These are phyloP conservation scores for Myrmophylax atrothorax DNA, from an alignment of 2,113 vertebrate species.

Conservation along the genomic window DNA sequence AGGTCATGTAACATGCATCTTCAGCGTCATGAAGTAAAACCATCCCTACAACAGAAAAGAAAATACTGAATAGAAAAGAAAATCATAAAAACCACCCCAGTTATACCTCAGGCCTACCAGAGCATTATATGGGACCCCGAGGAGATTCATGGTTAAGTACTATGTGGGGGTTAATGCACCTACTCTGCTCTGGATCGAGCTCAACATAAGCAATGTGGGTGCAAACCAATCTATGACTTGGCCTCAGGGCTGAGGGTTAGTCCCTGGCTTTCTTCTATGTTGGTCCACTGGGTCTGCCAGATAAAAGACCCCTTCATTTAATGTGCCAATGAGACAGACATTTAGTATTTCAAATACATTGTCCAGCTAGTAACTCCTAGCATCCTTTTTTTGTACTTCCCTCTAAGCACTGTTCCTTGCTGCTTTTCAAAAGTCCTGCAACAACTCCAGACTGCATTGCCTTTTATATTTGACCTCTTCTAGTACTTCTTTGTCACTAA, in stretches of 20 bases:
- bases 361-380: neutral
- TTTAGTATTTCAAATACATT: neutral
- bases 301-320: neutral
- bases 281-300: neutral
- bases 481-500: neutral
- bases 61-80: neutral
- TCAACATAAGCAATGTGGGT: neutral
- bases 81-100: neutral
- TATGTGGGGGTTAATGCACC: neutral
- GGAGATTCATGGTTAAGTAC: neutral
- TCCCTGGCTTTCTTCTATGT: neutral
- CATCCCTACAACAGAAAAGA: neutral
- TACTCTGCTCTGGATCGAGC: neutral
- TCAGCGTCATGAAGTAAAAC: neutral
- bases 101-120: neutral
- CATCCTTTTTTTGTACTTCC: neutral
- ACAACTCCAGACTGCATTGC: neutral
- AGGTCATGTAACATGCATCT: neutral
- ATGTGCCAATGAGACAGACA: neutral
- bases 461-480: constrained; percentile 28
- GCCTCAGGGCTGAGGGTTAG: neutral
- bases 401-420: neutral
- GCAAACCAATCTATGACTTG: neutral
- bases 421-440: neutral
- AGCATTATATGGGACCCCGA: neutral